A percentile compares a stretch with the other conserved stretches of the same genome.
phyloP scores from a whole-genome alignment of 2,113 vertebrate genomes.

The Pteronura brasiliensis region DNA sequence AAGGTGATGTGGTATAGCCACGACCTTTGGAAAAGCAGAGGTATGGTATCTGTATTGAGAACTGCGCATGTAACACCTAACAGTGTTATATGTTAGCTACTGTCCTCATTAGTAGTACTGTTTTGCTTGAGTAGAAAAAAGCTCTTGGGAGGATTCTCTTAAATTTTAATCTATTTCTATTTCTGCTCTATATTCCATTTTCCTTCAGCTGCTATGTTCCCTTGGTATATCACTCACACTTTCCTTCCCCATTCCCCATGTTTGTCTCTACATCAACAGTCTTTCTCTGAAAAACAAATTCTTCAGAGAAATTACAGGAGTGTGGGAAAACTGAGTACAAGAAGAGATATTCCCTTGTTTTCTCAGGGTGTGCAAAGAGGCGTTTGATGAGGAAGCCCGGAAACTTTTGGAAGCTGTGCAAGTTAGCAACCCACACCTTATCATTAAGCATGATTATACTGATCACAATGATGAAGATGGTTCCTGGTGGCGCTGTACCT shows the following conservation, averaged over 20 bases:
- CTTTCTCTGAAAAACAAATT: not conserved
- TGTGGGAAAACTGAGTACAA: not conserved
- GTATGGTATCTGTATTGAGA: not conserved
- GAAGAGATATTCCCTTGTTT: constrained; percentile 50
- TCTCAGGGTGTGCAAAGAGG: constrained; percentile 62
- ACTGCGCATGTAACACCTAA: not conserved
- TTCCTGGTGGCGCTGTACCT: constrained; percentile 58
- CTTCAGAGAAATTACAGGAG: not conserved
- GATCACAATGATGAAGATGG: not conserved
- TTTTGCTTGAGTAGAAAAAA: not conserved
- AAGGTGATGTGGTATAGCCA: not conserved
- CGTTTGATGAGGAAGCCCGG: constrained; percentile 28
- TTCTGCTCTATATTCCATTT: not conserved
- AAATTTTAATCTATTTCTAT: not conserved
- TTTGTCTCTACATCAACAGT: not conserved
- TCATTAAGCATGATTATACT: not conserved
- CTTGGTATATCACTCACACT: not conserved
- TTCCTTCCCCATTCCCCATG: not conserved
- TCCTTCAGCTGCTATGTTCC: not conserved
- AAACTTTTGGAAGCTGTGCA: constrained; percentile 26
- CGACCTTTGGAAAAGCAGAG: not conserved
- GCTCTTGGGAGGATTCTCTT: not conserved
- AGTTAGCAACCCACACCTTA: constrained; percentile 36
- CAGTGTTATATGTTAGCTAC: not conserved
- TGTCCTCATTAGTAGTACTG: not conserved